Evolutionary conservation across 2,113 vertebrate genomes (phyloP), one percentile per base, ranked within the genome.

Genomic region (Callipepla californica): DNA sequence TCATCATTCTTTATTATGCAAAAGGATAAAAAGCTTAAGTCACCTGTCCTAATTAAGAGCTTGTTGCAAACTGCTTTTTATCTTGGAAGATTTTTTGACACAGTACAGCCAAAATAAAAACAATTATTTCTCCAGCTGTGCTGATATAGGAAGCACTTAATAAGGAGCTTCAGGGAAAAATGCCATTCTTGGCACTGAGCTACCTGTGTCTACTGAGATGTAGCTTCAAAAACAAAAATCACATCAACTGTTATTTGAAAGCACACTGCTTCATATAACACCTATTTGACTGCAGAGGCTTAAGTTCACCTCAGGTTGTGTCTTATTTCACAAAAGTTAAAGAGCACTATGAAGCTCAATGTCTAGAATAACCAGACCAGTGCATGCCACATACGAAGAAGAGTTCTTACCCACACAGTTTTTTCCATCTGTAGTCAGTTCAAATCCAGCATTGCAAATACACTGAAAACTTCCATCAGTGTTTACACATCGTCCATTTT

Each of bases 381-480:
- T 50, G n/a, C 26, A 18, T 63, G 36, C 8, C 21, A 23, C 15
- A 7, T 80, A 32, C 38, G 74, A 57, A 78, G 15, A 57, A 34
- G 36, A 59, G 34, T 44, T 26, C 96, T 97, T 97, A 98, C 98
- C 98, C 85, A 97, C 94, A 86, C 98, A 98, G 13, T 97, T 98
- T 63, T 97, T 98, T 57, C 97, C 97, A 48, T 98, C 98, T 34
- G 96, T 34, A 50, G 97, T 96, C 50, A 98, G 88, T n/a, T 98
- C 97, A 94, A 98, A 97, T 1, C 98, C 98, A 76, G 97, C 97
- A 85, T 98, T 97, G 74, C 98, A 98, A 87, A 98, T 98, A 87
- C 98, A 98, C 53, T 97, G 97, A 94, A 98, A 98, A 67, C 98
- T 98, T 67, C 98, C 98, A 80, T 98, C 97, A 4, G 98, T 98